These are phyloP conservation scores for Catharus fuscescens DNA, from an alignment of 2,113 vertebrate species.

Conservation along the genomic window DNA sequence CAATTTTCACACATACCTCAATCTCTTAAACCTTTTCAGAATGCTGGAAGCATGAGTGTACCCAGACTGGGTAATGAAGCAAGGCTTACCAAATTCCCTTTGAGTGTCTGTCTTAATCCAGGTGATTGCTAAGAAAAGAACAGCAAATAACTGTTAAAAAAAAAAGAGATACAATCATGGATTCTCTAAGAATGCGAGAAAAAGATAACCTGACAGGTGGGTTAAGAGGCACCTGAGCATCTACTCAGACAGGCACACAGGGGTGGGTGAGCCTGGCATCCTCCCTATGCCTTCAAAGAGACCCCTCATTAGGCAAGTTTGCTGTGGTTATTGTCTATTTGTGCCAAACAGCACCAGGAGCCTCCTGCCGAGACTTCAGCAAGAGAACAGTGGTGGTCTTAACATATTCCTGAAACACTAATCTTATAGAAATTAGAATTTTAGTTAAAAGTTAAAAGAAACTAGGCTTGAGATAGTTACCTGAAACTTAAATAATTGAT, in stretches of 20 bases:
- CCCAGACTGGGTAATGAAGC: neutral
- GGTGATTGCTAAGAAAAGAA: neutral
- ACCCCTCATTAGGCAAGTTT: neutral
- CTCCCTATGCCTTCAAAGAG: neutral
- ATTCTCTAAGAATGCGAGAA: neutral
- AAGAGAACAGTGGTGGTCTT: neutral
- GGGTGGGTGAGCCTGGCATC: neutral
- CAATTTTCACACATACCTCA: neutral
- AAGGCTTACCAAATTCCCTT: neutral
- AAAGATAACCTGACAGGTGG: neutral
- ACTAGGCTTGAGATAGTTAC: too few relatives aligned
- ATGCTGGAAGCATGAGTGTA: neutral
- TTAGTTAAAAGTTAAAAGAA: too few relatives aligned
- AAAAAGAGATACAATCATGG: neutral
- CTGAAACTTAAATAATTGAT: too few relatives aligned
- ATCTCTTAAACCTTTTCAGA: neutral
- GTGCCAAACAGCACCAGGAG: neutral
- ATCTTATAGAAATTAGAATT: too few relatives aligned
- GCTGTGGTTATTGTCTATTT: neutral
- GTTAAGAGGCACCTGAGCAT: neutral
- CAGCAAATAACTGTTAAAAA: neutral
- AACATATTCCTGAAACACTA: neutral
- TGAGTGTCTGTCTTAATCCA: neutral
- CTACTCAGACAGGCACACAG: neutral
- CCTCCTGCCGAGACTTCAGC: neutral